Conservation (phyloP, 2,888 invertebrate genomes). For the Mongoloraphidia duomilia region DNA sequence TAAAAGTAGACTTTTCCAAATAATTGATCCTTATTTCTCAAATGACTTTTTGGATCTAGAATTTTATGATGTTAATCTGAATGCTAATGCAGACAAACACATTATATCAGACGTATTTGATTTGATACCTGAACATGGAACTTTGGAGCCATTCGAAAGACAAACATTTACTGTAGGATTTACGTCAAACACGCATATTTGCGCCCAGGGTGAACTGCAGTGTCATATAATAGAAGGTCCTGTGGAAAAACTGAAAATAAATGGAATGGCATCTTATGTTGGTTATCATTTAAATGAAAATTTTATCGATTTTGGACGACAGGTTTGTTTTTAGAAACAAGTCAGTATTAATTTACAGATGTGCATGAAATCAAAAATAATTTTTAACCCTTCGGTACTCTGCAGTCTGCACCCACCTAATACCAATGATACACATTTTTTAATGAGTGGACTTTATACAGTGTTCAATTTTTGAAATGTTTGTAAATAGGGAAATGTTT, state of each 20-base stretch:
- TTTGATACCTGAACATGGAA: constrained; percentile 34
- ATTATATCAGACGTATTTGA: constrained; percentile 30
- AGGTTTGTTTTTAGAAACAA: constrained; percentile 17
- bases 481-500: too few relatives aligned
- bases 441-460: too few relatives aligned
- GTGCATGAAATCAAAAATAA: too few relatives aligned
- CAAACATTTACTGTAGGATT: constrained; percentile 36
- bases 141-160: constrained; percentile 35
- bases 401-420: too few relatives aligned
- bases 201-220: constrained; percentile 31
- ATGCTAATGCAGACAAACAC: neutral
- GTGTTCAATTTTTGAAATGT: too few relatives aligned
- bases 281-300: constrained; percentile 33
- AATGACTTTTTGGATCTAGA: too few relatives aligned
- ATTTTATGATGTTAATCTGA: too few relatives aligned
- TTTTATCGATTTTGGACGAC: constrained; percentile 27
- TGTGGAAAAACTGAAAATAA: constrained; percentile 33
- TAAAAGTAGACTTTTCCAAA: too few relatives aligned
- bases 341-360: too few relatives aligned
- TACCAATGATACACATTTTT: too few relatives aligned
- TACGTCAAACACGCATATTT: constrained; percentile 31
- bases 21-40: too few relatives aligned
- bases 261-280: constrained; percentile 36
- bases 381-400: too few relatives aligned
- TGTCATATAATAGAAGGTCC: constrained; percentile 44